phyloP scores from a whole-genome alignment of 2,113 vertebrate species.

The Carassius auratus region DNA sequence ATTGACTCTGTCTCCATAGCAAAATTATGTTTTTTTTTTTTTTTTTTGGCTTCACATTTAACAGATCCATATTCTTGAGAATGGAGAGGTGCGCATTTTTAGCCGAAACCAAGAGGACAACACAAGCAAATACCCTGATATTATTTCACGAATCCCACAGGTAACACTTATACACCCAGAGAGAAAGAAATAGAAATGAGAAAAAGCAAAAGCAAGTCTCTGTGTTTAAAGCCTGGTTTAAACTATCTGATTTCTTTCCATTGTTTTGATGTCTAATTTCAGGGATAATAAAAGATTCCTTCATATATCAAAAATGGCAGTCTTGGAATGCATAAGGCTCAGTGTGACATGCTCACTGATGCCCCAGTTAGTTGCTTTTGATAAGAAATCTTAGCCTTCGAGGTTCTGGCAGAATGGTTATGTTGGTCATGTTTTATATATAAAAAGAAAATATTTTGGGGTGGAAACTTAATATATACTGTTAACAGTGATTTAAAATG shows the following conservation, averaged over 20 bases:
- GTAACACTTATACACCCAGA: slow-evolving; percentile 64
- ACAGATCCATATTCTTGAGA: slow-evolving; percentile 87
- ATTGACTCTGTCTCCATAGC: slow-evolving; percentile 27
- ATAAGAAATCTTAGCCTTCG: neutral
- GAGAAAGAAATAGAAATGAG: too few relatives aligned
- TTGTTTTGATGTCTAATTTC: neutral
- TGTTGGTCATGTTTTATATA: neutral
- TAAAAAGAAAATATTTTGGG: neutral
- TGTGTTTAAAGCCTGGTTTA: neutral
- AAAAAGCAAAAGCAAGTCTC: neutral
- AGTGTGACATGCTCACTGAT: slow-evolving; percentile 14
- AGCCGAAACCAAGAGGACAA: slow-evolving; percentile 93
- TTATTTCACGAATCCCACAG: slow-evolving; percentile 84
- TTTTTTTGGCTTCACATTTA: neutral
- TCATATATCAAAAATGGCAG: slow-evolving; percentile 11
- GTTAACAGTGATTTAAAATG: too few relatives aligned
- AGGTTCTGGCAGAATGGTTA: neutral
- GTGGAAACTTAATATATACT: neutral
- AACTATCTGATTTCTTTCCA: neutral
- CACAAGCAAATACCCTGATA: slow-evolving; percentile 88
- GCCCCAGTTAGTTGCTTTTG: slow-evolving; percentile 20
- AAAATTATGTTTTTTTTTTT: slow-evolving; percentile 1
- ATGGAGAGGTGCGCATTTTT: slow-evolving; percentile 84
- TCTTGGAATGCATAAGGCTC: neutral
- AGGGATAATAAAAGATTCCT: slow-evolving; percentile 21